These are phyloP conservation scores for Trimorus sp. DNA, from an alignment of 2,888 invertebrate species.

Conservation along the genomic window DNA sequence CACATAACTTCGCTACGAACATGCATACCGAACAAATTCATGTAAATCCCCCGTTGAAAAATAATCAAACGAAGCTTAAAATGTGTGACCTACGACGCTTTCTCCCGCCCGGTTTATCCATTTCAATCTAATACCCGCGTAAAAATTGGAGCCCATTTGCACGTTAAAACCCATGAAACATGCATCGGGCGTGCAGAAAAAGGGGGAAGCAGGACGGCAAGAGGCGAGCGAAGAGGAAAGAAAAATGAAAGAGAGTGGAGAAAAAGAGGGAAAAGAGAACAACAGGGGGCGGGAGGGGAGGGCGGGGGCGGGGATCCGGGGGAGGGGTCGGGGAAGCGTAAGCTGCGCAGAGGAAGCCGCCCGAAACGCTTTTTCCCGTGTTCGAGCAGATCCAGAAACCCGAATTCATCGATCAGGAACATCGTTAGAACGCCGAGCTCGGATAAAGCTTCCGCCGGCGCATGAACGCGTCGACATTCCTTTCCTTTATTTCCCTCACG, in stretches of 20 bases:
- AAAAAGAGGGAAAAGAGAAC: too few relatives aligned
- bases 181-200: too few relatives aligned
- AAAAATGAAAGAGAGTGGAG: too few relatives aligned
- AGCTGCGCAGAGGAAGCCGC: slow-evolving; percentile 53
- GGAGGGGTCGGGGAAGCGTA: slow-evolving; percentile 23
- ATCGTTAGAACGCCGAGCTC: slow-evolving; percentile 59
- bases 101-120: too few relatives aligned
- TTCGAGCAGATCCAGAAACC: slow-evolving; percentile 67
- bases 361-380: slow-evolving; percentile 54
- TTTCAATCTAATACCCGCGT: too few relatives aligned
- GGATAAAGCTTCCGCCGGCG: slow-evolving; percentile 50
- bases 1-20: neutral
- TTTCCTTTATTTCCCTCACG: slow-evolving; percentile 62
- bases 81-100: too few relatives aligned
- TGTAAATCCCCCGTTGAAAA: too few relatives aligned
- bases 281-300: slow-evolving; percentile 4
- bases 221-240: too few relatives aligned
- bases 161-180: slow-evolving; percentile 16
- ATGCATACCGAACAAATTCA: neutral
- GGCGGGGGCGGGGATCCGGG: too few relatives aligned
- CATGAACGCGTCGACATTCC: slow-evolving; percentile 55
- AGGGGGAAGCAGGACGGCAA: too few relatives aligned
- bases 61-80: too few relatives aligned
- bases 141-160: too few relatives aligned
- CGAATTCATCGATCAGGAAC: slow-evolving; percentile 75